Evolutionary conservation across 2,797 vertebrate genomes (phyloP), one percentile per base, ranked within the genome.

Genomic region (Poecilia picta): DNA sequence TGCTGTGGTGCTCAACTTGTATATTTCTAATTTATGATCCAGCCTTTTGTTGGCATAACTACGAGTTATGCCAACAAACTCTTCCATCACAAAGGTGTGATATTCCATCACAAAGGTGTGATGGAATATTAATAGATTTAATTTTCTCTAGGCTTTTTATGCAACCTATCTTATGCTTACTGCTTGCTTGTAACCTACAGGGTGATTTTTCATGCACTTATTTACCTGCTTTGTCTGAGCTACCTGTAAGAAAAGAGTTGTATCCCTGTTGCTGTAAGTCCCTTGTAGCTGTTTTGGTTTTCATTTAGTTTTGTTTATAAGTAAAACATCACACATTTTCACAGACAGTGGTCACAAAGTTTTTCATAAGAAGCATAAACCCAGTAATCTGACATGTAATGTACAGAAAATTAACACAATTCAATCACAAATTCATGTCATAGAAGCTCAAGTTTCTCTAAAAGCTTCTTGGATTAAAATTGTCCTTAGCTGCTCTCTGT

Each of bases 11-110:
- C 77, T 74, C 77, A 80, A 78, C 6, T 1, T 83, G 41, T 71
- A 45, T 71, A 71, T n/a, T 79, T 83, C 68, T 28, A 80, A 77
- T 89, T 74, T 78, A 64, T 71, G 8, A 39, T 82, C 66, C 72
- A 71, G 70, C 72, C 75, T 72, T 33, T 55, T 64, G 76, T 75
- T 81, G 39, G 53, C 78, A 80, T 41, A 62, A 78, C 72, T 78
- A 74, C 51, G 59, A 51, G 49, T 74, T 73, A n/a, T n/a, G n/a
- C n/a, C n/a, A n/a, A n/a, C n/a, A n/a, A n/a, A n/a, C n/a, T n/a
- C n/a, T n/a, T n/a, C n/a, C n/a, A n/a, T n/a, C n/a, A n/a, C n/a
- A n/a, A n/a, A n/a, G n/a, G n/a, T n/a, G n/a, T n/a, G n/a, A n/a
- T n/a, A n/a, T n/a, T n/a, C n/a, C n/a, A n/a, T n/a, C n/a, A n/a